Conservation (phyloP, 2,888 invertebrate genomes). For the Brenthis hecate region DNA sequence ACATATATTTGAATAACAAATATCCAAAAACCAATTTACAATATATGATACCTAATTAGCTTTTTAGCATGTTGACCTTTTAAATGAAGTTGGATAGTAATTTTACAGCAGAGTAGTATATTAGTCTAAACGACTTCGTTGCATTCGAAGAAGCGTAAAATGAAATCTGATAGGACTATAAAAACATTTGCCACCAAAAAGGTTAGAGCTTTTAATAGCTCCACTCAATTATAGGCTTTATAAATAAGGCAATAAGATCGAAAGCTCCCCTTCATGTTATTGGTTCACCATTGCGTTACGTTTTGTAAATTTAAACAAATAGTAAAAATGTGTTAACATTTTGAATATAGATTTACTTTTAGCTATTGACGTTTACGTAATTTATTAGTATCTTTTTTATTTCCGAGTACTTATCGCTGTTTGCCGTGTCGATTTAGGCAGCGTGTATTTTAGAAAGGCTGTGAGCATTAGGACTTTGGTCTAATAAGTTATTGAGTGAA, state of each 20-base stretch:
- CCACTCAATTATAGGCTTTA: not conserved
- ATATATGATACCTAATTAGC: too few species aligned
- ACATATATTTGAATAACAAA: too few species aligned
- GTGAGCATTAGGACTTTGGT: too few species aligned
- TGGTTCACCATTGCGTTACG: conserved; percentile 7
- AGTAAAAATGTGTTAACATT: not conserved
- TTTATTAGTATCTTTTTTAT: not conserved
- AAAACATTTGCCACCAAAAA: conserved; percentile 14
- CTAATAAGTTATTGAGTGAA: too few species aligned
- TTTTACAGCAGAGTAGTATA: not conserved
- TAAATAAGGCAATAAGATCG: not conserved
- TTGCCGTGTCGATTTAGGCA: too few species aligned
- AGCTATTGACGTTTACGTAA: conserved; percentile 5
- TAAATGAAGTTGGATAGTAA: conserved; percentile 10
- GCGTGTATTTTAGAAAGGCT: too few species aligned
- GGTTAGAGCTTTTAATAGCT: not conserved
- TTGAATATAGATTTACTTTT: conserved; percentile 9
- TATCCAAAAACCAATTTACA: too few species aligned
- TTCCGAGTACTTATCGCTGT: not conserved
- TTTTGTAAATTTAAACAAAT: conserved; percentile 8
- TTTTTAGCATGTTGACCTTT: conserved; percentile 3
- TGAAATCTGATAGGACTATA: conserved; percentile 5
- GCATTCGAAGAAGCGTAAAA: conserved; percentile 10
- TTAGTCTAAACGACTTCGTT: conserved; percentile 4
- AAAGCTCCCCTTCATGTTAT: not conserved